These are phyloP conservation scores for Solenodon paradoxus DNA, from an alignment of 2,113 vertebrate species.

Conservation along the genomic window DNA sequence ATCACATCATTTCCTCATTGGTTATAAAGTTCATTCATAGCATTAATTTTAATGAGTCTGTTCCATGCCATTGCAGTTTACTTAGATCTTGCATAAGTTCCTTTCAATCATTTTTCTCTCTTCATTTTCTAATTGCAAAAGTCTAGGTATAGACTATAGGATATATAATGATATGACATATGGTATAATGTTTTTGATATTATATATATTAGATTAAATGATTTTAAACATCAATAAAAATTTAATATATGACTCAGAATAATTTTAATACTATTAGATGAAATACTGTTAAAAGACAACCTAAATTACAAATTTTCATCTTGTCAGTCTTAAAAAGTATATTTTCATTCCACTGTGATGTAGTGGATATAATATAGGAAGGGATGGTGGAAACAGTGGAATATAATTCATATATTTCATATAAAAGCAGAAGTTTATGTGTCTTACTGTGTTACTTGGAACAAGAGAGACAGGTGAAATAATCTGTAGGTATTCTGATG, in stretches of 20 bases:
- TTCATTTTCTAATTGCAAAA: constrained; percentile 42
- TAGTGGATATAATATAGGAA: not conserved
- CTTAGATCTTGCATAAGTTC: not conserved
- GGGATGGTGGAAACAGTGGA: not conserved
- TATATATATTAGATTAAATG: not conserved
- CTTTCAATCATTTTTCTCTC: constrained; percentile 4
- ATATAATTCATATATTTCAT: not conserved
- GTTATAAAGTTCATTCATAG: constrained; percentile 22
- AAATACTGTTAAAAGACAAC: not conserved
- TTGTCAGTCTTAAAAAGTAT: constrained; percentile 12
- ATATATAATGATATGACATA: not conserved
- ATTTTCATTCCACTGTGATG: not conserved
- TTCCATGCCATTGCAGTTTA: not conserved
- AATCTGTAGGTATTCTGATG: not conserved
- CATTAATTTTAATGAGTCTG: constrained; percentile 47
- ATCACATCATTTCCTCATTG: constrained; percentile 8
- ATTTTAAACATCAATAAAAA: not conserved
- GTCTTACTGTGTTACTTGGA: not conserved
- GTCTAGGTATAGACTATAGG: not conserved
- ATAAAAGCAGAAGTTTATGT: not conserved
- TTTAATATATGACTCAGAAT: not conserved
- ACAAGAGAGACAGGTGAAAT: not conserved
- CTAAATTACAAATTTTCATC: not conserved
- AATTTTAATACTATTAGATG: not conserved
- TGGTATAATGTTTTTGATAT: too few species aligned